Evolutionary conservation across 2,888 invertebrate species (phyloP).

Genomic region (Nephrocerus scutellatus): DNA sequence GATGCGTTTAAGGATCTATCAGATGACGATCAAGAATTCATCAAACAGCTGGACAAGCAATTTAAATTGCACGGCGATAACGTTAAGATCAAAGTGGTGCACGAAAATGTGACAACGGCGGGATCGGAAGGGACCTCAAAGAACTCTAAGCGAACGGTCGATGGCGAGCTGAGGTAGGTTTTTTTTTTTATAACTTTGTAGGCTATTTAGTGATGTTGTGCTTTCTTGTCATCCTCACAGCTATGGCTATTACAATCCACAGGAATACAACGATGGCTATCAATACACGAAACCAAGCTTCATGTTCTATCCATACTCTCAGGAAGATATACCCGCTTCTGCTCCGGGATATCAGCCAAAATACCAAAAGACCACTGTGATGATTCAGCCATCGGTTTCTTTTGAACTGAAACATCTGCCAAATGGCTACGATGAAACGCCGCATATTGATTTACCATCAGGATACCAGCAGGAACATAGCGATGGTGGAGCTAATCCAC

Average conservation of each 20-base stretch:
- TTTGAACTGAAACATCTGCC: conserved; percentile 40
- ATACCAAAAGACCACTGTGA: conserved; percentile 50
- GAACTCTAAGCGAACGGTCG: conserved; percentile 61
- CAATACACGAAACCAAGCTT: conserved; percentile 51
- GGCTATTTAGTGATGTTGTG: not conserved
- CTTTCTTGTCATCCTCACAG: conserved; percentile 23
- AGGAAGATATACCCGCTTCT: conserved; percentile 53
- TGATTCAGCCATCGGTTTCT: conserved; percentile 56
- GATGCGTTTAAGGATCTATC: conserved; percentile 40
- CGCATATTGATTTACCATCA: conserved; percentile 30
- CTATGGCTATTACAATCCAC: conserved; percentile 38
- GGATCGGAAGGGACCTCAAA: no score
- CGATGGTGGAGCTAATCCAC: conserved; percentile 22
- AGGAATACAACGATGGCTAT: conserved; percentile 32
- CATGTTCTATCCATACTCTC: conserved; percentile 64
- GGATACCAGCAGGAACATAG: conserved; percentile 19
- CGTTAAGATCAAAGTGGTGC: conserved; percentile 45
- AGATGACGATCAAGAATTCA: conserved; percentile 43
- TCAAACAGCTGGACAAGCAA: conserved; percentile 46
- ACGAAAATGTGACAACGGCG: conserved; percentile 37
- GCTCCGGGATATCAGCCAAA: conserved; percentile 28
- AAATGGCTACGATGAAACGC: conserved; percentile 23
- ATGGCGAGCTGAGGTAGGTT: conserved; percentile 63
- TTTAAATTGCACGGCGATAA: conserved; percentile 45
- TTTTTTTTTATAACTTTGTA: conserved; percentile 38